A percentile compares a stretch with the other conserved stretches of the same genome.
These are phyloP conservation scores for Pelmatolapia mariae DNA, from an alignment of 2,113 vertebrate species.

Conservation along the genomic window DNA sequence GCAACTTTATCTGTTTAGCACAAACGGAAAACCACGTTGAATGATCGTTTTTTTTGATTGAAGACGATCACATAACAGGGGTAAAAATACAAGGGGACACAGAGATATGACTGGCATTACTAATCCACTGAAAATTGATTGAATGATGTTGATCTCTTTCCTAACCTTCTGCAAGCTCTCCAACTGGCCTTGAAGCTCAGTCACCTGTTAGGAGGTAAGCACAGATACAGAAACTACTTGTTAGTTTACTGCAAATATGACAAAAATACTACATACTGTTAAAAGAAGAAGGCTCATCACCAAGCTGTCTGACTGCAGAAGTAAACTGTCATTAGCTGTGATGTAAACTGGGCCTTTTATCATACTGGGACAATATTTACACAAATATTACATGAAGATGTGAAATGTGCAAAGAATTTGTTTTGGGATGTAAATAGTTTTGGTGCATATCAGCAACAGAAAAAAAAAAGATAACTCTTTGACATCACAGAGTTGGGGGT, in stretches of 20 bases:
- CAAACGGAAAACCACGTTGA: neutral
- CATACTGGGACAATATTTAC: neutral
- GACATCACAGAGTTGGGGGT: neutral
- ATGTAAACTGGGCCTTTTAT: neutral
- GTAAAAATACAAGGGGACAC: neutral
- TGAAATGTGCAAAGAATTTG: neutral
- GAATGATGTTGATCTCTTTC: neutral
- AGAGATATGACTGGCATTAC: neutral
- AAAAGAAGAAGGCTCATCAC: neutral
- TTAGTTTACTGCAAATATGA: neutral
- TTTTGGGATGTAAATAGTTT: neutral
- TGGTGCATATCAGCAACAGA: neutral
- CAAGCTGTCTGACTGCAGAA: neutral
- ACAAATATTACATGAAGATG: neutral
- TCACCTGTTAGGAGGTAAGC: slow-evolving; percentile 46
- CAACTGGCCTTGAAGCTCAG: slow-evolving; percentile 78
- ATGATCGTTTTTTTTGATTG: neutral
- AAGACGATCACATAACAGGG: neutral
- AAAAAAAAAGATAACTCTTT: neutral
- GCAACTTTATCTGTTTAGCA: neutral
- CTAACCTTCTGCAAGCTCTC: slow-evolving; percentile 84
- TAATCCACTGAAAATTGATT: neutral
- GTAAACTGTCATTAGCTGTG: neutral
- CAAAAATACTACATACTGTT: neutral
- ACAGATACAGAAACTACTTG: neutral